phyloP scores from a whole-genome alignment of 2,797 vertebrate species.

The Melopsittacus undulatus region DNA sequence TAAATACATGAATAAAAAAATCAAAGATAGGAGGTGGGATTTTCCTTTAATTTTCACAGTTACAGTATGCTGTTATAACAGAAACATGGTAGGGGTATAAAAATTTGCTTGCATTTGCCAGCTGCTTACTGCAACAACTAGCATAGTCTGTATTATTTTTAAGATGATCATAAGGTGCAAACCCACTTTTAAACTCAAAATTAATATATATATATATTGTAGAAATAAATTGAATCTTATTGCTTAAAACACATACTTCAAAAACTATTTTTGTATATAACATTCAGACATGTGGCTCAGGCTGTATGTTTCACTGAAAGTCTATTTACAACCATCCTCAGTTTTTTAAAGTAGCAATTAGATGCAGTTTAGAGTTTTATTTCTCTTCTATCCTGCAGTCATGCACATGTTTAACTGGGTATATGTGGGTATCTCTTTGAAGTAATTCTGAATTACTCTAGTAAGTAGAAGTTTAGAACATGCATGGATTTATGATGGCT shows the following conservation, averaged over 20 bases:
- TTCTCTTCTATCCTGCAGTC: neutral
- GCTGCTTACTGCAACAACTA: neutral
- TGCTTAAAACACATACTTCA: neutral
- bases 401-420: neutral
- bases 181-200: neutral
- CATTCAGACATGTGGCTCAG: neutral
- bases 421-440: neutral
- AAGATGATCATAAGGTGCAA: neutral
- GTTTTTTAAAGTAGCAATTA: neutral
- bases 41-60: conserved; percentile 42
- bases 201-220: neutral
- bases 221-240: neutral
- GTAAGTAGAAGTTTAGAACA: neutral
- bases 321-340: neutral
- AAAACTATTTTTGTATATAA: neutral
- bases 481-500: neutral
- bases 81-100: neutral
- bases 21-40: neutral
- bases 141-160: neutral
- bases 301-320: neutral
- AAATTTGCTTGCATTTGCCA: conserved; percentile 21
- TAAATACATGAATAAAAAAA: conserved; percentile 51
- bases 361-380: neutral
- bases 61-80: neutral
- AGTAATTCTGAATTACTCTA: neutral